Evolutionary conservation across 1,140 invertebrate genomes (phyloP).

Genomic region (Tachypleus tridentatus): DNA sequence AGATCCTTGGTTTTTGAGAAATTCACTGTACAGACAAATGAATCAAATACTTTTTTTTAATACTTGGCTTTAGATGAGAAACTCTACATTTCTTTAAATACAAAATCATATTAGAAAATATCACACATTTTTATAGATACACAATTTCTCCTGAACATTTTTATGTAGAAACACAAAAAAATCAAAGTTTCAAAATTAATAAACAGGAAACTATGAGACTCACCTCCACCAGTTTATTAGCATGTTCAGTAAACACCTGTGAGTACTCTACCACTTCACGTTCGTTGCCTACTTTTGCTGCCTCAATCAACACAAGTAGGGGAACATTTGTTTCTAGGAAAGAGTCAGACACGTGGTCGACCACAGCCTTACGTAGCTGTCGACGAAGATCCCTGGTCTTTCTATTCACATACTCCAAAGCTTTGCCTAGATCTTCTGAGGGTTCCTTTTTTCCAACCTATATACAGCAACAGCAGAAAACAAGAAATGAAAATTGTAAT

Average conservation of each 20-base stretch:
- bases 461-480: neutral
- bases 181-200: neutral
- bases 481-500: neutral
- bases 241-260: constrained; percentile 85
- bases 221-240: constrained; percentile 93
- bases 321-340: constrained; percentile 95
- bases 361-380: constrained; percentile 91
- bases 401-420: constrained; percentile 90
- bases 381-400: constrained; percentile 85
- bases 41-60: no score
- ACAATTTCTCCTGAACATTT: no score
- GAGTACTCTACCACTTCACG: constrained; percentile 42
- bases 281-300: constrained; percentile 84
- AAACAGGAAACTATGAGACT: constrained; percentile 91
- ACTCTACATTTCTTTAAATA: no score
- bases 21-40: no score
- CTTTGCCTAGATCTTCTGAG: constrained; percentile 74
- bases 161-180: neutral
- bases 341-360: constrained; percentile 96
- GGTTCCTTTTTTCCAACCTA: constrained; percentile 75
- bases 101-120: no score
- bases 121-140: no score
- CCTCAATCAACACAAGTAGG: constrained; percentile 84
- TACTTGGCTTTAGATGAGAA: no score
- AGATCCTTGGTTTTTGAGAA: no score